phyloP scores from a whole-genome alignment of 1,140 invertebrate genomes.

The Calycopis cecrops region DNA sequence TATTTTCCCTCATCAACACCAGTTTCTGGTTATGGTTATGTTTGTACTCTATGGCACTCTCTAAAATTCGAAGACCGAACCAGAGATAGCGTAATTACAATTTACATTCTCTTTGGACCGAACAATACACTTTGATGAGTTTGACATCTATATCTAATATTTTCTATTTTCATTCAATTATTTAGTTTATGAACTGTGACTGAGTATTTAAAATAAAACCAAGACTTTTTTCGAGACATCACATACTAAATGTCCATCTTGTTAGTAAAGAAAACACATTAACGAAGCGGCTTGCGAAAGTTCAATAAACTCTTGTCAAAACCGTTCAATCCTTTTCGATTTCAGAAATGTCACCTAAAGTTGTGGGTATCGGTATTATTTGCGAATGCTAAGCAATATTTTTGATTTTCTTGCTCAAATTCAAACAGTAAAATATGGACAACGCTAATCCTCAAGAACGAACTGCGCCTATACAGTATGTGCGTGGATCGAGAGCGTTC shows the following conservation, averaged over 20 bases:
- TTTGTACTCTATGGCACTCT: no score
- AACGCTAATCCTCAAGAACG: slow-evolving; percentile 57
- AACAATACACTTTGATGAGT: no score
- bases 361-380: slow-evolving; percentile 53
- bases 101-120: no score
- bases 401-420: slow-evolving; percentile 26
- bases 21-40: no score
- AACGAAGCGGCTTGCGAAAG: slow-evolving; percentile 33
- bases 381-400: slow-evolving; percentile 43
- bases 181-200: no score
- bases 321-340: slow-evolving; percentile 40
- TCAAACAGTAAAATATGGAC: slow-evolving; percentile 48
- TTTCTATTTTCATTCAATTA: no score
- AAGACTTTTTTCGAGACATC: no score
- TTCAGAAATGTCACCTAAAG: slow-evolving; percentile 51
- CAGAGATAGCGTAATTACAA: no score
- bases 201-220: no score
- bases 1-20: no score
- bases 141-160: no score
- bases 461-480: slow-evolving; percentile 57
- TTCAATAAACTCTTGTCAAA: slow-evolving; percentile 57
- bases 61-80: no score
- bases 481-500: slow-evolving; percentile 73
- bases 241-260: background rate
- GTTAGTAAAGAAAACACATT: slow-evolving; percentile 2